Evolutionary conservation across 1,140 invertebrate species (phyloP), one percentile per base, ranked within the genome.

Genomic region (Archegozetes longisetosus): DNA sequence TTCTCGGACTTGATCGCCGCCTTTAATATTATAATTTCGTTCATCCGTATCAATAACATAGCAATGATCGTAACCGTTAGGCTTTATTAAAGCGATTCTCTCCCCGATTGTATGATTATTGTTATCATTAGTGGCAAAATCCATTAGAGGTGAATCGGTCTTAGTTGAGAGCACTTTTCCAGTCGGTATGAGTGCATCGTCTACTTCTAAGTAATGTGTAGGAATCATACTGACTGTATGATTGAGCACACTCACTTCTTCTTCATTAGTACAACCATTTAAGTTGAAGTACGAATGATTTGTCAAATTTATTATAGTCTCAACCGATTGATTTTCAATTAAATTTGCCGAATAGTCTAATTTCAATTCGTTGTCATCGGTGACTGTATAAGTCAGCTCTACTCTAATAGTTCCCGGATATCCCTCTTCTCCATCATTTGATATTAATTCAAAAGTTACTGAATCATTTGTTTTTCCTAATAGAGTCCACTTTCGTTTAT

Each of bases 241-340:
- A 50, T 86, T 80, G 63, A 84, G 80, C n/a, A 78, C 69, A 52
- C 46, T 61, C 1, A 4, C 4, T n/a, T 55, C 23, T 46, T 53
- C 13, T 48, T 20, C 20, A 52, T 25, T 24, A 20, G 17, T 57
- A 25, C 23, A 40, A 3, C 90, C 90, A 59, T 82, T 86, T 29
- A 97, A 73, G 74, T 97, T 97, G 69, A 95, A 95, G 70, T 94
- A 96, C 3, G 85, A 79, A 70, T 97, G 92, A 72, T 93, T 94
- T 0, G 89, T 88, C 47, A 96, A 72, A 72, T 92, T 95, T 0
- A 97, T 78, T 1, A 86, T 81, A 0, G 89, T 93, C 6, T 83
- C 84, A 0, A 79, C 83, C 0, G 83, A 80, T 29, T 58, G 48
- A 25, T 48, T 22, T 22, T 54, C 32, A 14, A 28, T 25, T 1